phyloP scores from a whole-genome alignment of 92 coral and sea anemone species.

The Blastomussa wellsi region DNA sequence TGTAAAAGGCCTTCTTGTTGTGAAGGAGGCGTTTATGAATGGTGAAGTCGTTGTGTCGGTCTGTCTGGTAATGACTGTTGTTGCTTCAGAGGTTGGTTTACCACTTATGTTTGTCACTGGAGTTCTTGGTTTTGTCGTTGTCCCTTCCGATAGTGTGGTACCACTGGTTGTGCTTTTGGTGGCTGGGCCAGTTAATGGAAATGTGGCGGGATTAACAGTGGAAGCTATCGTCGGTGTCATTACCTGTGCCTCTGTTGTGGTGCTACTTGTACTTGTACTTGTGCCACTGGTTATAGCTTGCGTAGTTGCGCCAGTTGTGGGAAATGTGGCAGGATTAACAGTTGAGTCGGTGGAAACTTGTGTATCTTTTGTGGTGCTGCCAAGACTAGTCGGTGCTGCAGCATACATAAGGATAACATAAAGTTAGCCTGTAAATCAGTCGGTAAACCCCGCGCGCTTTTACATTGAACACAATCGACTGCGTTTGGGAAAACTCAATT shows the following conservation, averaged over 20 bases:
- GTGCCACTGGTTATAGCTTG: not conserved
- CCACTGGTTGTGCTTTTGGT: not conserved
- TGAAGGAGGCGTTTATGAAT: slow-evolving; percentile 4
- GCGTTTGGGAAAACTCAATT: too few species aligned
- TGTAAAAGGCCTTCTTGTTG: not conserved
- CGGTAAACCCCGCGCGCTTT: too few species aligned
- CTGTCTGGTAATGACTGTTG: not conserved
- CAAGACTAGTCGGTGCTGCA: slow-evolving; percentile 11
- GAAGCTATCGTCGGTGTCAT: not conserved
- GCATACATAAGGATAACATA: not conserved
- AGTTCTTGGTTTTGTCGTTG: not conserved
- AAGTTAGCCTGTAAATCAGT: too few species aligned
- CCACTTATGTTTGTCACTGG: not conserved
- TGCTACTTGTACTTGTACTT: too few species aligned
- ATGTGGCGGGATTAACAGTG: not conserved
- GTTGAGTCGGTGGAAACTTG: not conserved
- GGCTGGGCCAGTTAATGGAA: not conserved
- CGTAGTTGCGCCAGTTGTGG: not conserved
- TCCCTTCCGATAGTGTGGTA: not conserved
- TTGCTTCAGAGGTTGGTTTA: not conserved
- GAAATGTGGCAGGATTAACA: not conserved
- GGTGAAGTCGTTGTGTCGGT: not conserved
- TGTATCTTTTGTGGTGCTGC: not conserved
- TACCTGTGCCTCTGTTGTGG: not conserved
- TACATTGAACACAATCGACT: too few species aligned